phyloP scores from a whole-genome alignment of 2,888 invertebrate species.

The Rhodophaea formosa region DNA sequence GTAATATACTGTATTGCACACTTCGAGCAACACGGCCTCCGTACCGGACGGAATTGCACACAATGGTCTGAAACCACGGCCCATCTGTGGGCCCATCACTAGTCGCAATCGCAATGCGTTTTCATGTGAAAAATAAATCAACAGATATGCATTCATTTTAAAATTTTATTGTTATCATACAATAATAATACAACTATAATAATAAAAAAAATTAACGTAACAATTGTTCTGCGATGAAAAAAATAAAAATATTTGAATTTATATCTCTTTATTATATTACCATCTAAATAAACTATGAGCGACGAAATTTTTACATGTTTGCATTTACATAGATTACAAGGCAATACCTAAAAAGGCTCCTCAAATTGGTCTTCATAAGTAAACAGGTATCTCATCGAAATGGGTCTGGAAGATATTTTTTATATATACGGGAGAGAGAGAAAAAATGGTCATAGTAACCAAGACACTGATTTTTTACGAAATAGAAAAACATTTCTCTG shows the following conservation, averaged over 20 bases:
- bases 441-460: too few species aligned
- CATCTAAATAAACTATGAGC: conserved; percentile 58
- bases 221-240: conserved; percentile 63
- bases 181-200: conserved; percentile 60
- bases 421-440: too few species aligned
- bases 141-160: conserved; percentile 27
- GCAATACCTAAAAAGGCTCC: conserved; percentile 42
- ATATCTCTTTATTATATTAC: conserved; percentile 43
- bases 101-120: too few species aligned
- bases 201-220: conserved; percentile 69
- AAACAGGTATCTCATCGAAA: not conserved
- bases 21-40: too few species aligned
- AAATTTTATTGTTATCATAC: conserved; percentile 59
- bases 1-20: too few species aligned
- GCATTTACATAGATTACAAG: conserved; percentile 76
- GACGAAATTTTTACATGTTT: conserved; percentile 65
- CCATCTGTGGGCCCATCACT: too few species aligned
- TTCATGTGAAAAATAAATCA: not conserved
- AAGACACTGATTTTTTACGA: too few species aligned
- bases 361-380: conserved; percentile 27
- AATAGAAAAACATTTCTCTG: too few species aligned
- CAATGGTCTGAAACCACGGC: too few species aligned
- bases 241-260: conserved; percentile 64
- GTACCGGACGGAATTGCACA: too few species aligned
- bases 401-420: too few species aligned